These are phyloP conservation scores for Agrochola lychnidis DNA, from an alignment of 2,888 invertebrate genomes.

Conservation along the genomic window DNA sequence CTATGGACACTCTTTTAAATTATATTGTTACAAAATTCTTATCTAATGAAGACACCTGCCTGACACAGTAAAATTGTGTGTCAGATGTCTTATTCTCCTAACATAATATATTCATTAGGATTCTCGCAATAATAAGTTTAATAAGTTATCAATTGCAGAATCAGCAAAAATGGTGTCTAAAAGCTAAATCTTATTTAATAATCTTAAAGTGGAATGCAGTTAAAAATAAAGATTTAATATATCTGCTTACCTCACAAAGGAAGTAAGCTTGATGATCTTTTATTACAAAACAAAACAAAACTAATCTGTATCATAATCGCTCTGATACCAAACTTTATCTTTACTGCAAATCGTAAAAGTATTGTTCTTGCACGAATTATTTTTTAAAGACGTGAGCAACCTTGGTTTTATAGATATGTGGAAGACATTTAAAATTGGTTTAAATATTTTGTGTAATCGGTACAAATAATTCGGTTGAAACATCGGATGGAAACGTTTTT, in stretches of 20 bases:
- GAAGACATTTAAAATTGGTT: slow-evolving; percentile 21
- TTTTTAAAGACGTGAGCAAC: slow-evolving; percentile 29
- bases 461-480: slow-evolving; percentile 22
- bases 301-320: slow-evolving; percentile 31
- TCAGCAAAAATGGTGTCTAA: too few relatives aligned
- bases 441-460: slow-evolving; percentile 20
- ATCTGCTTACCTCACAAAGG: background rate
- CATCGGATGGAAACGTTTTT: slow-evolving; percentile 7
- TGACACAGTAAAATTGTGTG: too few relatives aligned
- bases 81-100: too few relatives aligned
- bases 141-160: too few relatives aligned
- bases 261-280: slow-evolving; percentile 8
- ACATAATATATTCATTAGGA: too few relatives aligned
- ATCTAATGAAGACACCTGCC: too few relatives aligned
- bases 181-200: background rate
- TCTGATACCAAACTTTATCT: slow-evolving; percentile 36
- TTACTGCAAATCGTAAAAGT: slow-evolving; percentile 51
- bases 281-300: slow-evolving; percentile 21
- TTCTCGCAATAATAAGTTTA: too few relatives aligned
- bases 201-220: background rate
- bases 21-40: too few relatives aligned
- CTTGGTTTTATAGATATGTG: slow-evolving; percentile 46
- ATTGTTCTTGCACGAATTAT: slow-evolving; percentile 22
- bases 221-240: background rate
- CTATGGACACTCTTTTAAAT: too few relatives aligned